These are phyloP conservation scores for Dryadula phaetusa DNA, from an alignment of 2,888 invertebrate species.

Conservation along the genomic window DNA sequence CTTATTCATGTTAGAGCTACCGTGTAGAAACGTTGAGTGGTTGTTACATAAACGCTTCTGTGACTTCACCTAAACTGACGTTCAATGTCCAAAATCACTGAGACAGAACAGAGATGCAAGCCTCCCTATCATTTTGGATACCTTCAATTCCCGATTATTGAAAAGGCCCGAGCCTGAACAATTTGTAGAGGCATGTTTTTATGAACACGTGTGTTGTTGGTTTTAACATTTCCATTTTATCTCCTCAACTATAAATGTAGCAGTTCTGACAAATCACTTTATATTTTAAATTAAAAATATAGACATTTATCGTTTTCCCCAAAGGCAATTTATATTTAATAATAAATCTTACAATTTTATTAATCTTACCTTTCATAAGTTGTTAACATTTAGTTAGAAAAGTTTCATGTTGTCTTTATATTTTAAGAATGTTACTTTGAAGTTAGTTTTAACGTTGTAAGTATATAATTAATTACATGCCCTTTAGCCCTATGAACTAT, in stretches of 20 bases:
- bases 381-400: neutral
- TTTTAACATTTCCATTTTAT: too few species aligned
- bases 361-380: neutral
- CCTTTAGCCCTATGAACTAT: constrained; percentile 17
- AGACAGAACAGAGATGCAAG: neutral
- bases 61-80: constrained; percentile 2
- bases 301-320: neutral
- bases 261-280: too few species aligned
- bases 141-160: neutral
- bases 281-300: neutral
- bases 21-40: neutral
- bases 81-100: constrained; percentile 7
- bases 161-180: neutral
- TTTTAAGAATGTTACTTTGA: neutral
- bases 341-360: neutral
- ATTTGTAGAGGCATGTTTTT: too few species aligned
- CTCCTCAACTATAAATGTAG: too few species aligned
- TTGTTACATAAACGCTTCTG: neutral
- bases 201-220: too few species aligned
- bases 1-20: neutral
- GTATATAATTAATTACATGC: constrained; percentile 11
- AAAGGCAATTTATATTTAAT: neutral
- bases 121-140: neutral
- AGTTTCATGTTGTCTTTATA: neutral
- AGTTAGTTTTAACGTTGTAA: neutral